A percentile compares a stretch with the other conserved stretches of the same genome.
Evolutionary conservation across 2,888 invertebrate genomes (phyloP).

Genomic region (Atethmia centrago): DNA sequence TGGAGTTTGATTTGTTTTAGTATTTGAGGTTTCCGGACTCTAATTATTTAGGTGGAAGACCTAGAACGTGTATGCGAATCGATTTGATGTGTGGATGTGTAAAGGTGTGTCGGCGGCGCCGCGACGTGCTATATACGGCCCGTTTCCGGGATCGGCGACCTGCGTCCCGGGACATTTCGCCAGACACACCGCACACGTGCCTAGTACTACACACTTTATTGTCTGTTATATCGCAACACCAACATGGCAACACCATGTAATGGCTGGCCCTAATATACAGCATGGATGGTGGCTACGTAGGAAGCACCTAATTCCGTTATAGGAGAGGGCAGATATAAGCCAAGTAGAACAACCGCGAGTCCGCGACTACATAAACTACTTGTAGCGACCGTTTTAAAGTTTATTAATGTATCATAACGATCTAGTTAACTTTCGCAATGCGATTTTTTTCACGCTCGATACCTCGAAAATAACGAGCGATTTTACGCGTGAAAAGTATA

Average conservation of each 20-base stretch:
- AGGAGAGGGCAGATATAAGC: not conserved
- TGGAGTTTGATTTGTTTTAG: not conserved
- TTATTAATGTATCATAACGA: not conserved
- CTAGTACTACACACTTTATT: slow-evolving; percentile 15
- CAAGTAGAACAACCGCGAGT: not conserved
- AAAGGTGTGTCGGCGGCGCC: slow-evolving; percentile 60
- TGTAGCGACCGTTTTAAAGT: not conserved
- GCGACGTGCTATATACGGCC: slow-evolving; percentile 75
- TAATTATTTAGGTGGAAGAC: not conserved
- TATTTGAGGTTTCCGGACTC: not conserved
- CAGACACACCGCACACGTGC: slow-evolving; percentile 47
- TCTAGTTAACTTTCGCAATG: slow-evolving; percentile 23
- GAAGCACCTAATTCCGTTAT: not conserved
- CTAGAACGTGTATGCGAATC: slow-evolving; percentile 18
- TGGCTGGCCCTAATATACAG: not conserved
- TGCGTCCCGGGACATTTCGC: slow-evolving; percentile 69
- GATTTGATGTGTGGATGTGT: slow-evolving; percentile 39
- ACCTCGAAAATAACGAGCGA: slow-evolving; percentile 31
- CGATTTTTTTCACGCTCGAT: slow-evolving; percentile 23
- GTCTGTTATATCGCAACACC: slow-evolving; percentile 10
- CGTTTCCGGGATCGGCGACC: slow-evolving; percentile 82
- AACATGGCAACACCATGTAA: not conserved
- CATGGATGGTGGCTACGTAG: no score
- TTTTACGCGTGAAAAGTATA: slow-evolving; percentile 53
- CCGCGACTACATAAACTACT: not conserved